phyloP scores from a whole-genome alignment of 2,888 invertebrate species.

The Arrhopalites spinosus region DNA sequence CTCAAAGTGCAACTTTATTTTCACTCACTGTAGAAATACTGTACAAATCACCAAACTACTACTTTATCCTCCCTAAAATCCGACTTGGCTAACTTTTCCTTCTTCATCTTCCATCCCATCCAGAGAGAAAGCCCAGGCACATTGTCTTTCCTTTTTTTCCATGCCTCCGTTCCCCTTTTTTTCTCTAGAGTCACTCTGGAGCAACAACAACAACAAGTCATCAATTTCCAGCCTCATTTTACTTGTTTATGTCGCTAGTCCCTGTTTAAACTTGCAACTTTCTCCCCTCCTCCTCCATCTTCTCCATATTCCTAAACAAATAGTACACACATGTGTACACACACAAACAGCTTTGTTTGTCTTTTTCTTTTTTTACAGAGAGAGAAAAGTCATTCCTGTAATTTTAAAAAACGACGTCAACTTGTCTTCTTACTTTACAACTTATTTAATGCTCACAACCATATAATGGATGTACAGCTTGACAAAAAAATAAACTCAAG shows the following conservation, averaged over 20 bases:
- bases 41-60: conserved; percentile 7
- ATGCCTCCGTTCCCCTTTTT: no score
- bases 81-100: conserved; percentile 6
- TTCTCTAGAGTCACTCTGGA: no score
- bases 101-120: background rate
- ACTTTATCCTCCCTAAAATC: conserved; percentile 15
- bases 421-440: background rate
- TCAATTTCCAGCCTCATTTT: no score
- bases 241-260: no score
- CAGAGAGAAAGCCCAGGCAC: background rate
- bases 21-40: conserved; percentile 4
- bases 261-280: no score
- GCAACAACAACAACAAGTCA: no score
- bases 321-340: background rate
- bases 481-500: background rate
- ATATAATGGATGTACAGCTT: background rate
- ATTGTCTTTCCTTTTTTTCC: no score
- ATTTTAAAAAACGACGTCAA: background rate
- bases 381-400: no score
- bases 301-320: background rate
- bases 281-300: no score
- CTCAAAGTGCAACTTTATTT: conserved; percentile 14
- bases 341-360: background rate
- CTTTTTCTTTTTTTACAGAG: no score
- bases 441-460: background rate